Evolutionary conservation across 2,113 vertebrate species (phyloP).

Genomic region (Paracyprichromis sp.): DNA sequence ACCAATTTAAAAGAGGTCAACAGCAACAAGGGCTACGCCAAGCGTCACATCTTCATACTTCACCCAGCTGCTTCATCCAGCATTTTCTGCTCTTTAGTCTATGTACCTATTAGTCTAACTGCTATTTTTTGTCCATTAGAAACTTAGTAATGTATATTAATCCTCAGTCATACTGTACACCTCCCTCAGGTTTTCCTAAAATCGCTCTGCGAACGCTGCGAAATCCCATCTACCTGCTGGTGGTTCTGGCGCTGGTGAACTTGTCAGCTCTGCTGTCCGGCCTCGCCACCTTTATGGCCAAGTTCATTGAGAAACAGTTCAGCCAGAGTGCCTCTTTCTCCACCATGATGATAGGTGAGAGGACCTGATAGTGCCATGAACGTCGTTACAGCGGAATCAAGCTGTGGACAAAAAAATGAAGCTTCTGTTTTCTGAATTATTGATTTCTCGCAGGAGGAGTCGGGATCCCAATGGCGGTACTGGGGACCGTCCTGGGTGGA

Average conservation of each 20-base stretch:
- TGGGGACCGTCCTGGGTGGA: constrained; percentile 82
- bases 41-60: neutral
- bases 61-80: neutral
- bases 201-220: constrained; percentile 78
- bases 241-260: constrained; percentile 86
- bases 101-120: neutral
- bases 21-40: fast-evolving
- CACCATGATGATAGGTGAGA: constrained; percentile 83
- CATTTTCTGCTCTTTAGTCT: neutral
- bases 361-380: neutral
- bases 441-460: constrained; percentile 65
- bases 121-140: neutral
- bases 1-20: neutral
- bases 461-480: constrained; percentile 75
- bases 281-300: constrained; percentile 85
- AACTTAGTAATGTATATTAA: neutral
- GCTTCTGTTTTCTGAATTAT: neutral
- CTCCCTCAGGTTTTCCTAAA: constrained; percentile 76
- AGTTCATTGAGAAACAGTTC: constrained; percentile 91
- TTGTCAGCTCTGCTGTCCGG: constrained; percentile 80
- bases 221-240: constrained; percentile 82
- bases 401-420: neutral
- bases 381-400: neutral
- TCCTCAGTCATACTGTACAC: neutral
- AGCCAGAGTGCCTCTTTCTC: constrained; percentile 74